These are phyloP conservation scores for Psittacara wagleri DNA, from an alignment of 2,113 vertebrate genomes.

Conservation along the genomic window DNA sequence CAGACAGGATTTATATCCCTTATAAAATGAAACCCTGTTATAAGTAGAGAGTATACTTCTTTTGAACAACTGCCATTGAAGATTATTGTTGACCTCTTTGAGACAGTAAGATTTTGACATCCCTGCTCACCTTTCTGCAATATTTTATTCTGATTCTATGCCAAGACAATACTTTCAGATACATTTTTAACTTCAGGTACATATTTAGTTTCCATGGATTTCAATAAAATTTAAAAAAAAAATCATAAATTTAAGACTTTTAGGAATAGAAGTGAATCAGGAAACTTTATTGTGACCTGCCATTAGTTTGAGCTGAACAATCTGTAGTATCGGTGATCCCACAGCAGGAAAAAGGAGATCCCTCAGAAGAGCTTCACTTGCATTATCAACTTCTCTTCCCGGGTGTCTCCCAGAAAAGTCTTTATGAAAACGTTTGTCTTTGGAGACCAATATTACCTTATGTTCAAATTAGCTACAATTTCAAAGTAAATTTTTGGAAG, in stretches of 20 bases:
- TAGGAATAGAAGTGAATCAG: neutral
- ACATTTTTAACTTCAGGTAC: neutral
- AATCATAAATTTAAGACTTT: neutral
- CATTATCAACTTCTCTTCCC: neutral
- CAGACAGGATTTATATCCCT: neutral
- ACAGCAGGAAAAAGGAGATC: neutral
- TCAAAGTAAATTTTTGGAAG: neutral
- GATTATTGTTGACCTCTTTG: neutral
- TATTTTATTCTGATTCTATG: neutral
- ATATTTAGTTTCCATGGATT: neutral
- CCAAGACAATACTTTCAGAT: neutral
- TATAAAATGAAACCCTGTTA: neutral
- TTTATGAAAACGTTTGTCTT: constrained; percentile 21
- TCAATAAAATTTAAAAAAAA: neutral
- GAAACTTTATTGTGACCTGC: neutral
- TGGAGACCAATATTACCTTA: neutral
- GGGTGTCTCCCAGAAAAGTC: neutral
- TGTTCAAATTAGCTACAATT: neutral
- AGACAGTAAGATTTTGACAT: neutral
- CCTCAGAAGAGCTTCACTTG: neutral
- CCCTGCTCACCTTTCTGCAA: neutral
- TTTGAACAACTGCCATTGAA: neutral
- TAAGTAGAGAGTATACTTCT: neutral
- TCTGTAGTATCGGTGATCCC: neutral
- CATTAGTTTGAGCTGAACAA: neutral